These are phyloP conservation scores for Megaleporinus macrocephalus DNA, from an alignment of 2,113 vertebrate genomes.

Conservation along the genomic window DNA sequence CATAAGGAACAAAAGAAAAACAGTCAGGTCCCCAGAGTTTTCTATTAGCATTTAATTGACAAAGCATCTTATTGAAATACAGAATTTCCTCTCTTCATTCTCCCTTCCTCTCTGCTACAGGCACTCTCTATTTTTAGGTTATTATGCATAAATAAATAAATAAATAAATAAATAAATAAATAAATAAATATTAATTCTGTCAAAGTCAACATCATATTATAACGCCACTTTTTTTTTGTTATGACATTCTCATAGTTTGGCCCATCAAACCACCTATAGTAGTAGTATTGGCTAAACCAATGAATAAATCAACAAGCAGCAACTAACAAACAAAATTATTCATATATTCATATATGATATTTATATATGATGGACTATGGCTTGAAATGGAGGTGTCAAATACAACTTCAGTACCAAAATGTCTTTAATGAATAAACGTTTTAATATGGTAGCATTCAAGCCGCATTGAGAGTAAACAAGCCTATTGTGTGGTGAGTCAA, in stretches of 20 bases:
- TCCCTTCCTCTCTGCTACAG: constrained; percentile 65
- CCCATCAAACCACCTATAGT: too few species aligned
- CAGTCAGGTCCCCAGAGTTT: constrained; percentile 58
- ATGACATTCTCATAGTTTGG: too few species aligned
- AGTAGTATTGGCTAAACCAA: too few species aligned
- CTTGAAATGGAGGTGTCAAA: too few species aligned
- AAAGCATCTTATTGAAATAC: constrained; percentile 64
- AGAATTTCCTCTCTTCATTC: constrained; percentile 52
- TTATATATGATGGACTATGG: too few species aligned
- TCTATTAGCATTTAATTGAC: constrained; percentile 59
- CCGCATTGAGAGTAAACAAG: background rate
- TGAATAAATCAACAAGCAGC: too few species aligned
- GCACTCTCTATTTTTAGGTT: constrained; percentile 66
- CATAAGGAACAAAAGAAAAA: constrained; percentile 48
- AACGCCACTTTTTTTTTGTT: background rate
- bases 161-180: constrained; percentile 39
- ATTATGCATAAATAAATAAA: constrained; percentile 49
- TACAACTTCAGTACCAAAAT: too few species aligned
- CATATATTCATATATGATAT: too few species aligned
- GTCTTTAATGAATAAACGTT: background rate
- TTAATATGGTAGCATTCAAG: background rate
- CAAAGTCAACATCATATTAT: background rate
- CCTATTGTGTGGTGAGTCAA: background rate
- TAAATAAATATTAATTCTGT: background rate
- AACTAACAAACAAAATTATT: too few species aligned